A percentile compares a stretch with the other conserved stretches of the same genome.
phyloP scores from a whole-genome alignment of 2,797 vertebrate genomes.

The Cephalopachus bancanus region DNA sequence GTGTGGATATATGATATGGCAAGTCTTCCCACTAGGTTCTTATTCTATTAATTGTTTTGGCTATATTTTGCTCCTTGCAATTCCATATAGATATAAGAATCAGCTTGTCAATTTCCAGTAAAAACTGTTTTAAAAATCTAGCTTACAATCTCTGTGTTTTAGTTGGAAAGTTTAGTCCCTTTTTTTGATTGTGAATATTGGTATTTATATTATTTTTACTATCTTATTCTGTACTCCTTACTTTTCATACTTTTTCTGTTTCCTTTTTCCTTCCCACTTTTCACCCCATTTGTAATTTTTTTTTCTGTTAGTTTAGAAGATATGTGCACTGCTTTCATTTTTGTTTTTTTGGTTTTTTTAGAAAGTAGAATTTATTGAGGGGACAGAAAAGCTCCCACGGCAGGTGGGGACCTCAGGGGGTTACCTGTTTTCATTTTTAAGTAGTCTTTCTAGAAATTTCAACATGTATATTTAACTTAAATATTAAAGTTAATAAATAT shows the following conservation, averaged over 20 bases:
- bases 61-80: neutral
- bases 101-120: neutral
- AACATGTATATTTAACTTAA: neutral
- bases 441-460: neutral
- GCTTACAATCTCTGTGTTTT: neutral
- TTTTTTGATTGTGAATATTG: neutral
- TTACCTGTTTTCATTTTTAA: neutral
- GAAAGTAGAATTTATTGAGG: too few relatives aligned
- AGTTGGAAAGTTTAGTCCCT: neutral
- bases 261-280: neutral
- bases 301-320: neutral
- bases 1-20: neutral
- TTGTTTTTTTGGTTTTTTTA: too few relatives aligned
- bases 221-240: conserved; percentile 13
- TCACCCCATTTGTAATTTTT: neutral
- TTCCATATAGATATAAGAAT: neutral
- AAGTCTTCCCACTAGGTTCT: neutral
- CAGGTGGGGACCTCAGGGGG: too few relatives aligned
- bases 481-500: neutral
- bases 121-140: neutral
- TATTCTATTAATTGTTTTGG: neutral
- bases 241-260: neutral
- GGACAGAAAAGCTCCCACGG: too few relatives aligned
- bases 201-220: neutral
- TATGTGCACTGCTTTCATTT: neutral